Evolutionary conservation across 53 echinoderm and acorn worm species (phyloP).

Genomic region (Paelopatides confundens): DNA sequence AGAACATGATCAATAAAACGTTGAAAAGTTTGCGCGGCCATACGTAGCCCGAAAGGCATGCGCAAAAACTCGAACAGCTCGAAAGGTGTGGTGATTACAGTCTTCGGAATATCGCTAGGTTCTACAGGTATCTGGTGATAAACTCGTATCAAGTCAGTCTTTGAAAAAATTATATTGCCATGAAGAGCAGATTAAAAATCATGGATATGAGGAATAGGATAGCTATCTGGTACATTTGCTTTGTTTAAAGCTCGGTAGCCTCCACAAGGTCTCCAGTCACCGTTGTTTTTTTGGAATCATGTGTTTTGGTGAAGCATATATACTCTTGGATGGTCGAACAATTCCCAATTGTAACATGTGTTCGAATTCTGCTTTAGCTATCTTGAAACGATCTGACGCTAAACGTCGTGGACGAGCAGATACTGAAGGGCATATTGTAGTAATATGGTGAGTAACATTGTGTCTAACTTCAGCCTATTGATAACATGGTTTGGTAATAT

Average conservation of each 20-base stretch:
- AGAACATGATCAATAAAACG: constrained; percentile 23
- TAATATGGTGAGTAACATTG: constrained; percentile 52
- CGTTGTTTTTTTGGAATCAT: constrained; percentile 54
- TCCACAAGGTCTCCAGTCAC: constrained; percentile 61
- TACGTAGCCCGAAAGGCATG: constrained; percentile 71
- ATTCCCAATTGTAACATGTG: constrained; percentile 58
- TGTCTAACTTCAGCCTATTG: constrained; percentile 28
- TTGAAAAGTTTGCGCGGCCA: too few species aligned
- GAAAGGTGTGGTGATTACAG: constrained; percentile 70
- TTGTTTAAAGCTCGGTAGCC: constrained; percentile 54
- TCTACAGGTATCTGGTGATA: constrained; percentile 57
- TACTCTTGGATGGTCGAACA: constrained; percentile 40
- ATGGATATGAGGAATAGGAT: constrained; percentile 55
- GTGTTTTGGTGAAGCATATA: constrained; percentile 52
- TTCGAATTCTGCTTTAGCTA: constrained; percentile 53
- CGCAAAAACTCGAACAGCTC: constrained; percentile 58
- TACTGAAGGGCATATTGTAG: constrained; percentile 40
- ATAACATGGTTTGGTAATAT: constrained; percentile 14
- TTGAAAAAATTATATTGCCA: constrained; percentile 39
- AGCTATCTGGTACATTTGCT: constrained; percentile 36
- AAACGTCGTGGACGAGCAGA: constrained; percentile 17
- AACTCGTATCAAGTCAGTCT: constrained; percentile 35
- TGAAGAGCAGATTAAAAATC: constrained; percentile 44
- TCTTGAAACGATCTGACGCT: constrained; percentile 18
- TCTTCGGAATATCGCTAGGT: constrained; percentile 55